Conservation (phyloP, 2,113 vertebrate genomes). For the Brachypteracias leptosomus region DNA sequence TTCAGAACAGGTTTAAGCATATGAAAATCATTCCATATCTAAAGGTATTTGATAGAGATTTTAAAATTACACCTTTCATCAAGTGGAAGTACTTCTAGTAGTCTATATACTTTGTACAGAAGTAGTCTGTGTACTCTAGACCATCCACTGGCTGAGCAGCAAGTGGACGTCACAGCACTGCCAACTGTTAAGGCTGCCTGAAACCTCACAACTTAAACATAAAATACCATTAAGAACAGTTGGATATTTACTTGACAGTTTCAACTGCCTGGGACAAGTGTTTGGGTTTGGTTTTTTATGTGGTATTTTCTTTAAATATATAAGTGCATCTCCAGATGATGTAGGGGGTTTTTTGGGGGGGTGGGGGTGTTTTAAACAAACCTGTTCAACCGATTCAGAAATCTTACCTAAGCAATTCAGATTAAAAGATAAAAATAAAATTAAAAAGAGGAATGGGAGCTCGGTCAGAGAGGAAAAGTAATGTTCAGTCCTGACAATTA, state of each 20-base stretch:
- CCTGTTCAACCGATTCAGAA: background rate
- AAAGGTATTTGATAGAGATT: background rate
- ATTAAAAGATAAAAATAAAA: background rate
- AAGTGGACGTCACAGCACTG: background rate
- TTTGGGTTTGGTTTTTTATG: background rate
- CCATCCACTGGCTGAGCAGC: background rate
- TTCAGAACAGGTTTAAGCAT: background rate
- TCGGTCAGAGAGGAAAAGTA: background rate
- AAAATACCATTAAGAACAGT: background rate
- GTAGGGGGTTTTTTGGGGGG: no score
- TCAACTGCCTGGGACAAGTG: background rate
- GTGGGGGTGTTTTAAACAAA: background rate
- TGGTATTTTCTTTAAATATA: background rate
- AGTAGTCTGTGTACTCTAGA: background rate
- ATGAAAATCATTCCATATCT: background rate
- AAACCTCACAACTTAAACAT: background rate
- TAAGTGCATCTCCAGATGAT: background rate
- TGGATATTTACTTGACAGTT: background rate
- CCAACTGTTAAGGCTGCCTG: background rate
- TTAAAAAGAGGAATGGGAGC: background rate
- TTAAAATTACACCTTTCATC: background rate
- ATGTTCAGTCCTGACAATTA: background rate
- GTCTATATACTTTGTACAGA: background rate
- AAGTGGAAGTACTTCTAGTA: background rate
- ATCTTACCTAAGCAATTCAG: background rate